Evolutionary conservation across 2,797 vertebrate genomes (phyloP).

Genomic region (Siniperca undulata): DNA sequence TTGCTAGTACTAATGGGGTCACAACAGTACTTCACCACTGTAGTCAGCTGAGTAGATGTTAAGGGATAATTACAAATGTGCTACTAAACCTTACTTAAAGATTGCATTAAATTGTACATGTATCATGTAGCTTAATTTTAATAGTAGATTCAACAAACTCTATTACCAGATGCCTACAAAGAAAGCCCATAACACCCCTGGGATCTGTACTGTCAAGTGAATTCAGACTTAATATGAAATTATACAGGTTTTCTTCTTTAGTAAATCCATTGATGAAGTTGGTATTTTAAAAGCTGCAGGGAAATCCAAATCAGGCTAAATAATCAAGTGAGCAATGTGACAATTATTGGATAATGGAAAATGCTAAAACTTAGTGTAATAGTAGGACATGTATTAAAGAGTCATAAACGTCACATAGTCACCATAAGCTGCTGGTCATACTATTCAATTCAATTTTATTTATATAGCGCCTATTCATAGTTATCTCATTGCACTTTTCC

Average conservation of each 20-base stretch:
- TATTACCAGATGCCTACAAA: neutral
- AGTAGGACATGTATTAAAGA: neutral
- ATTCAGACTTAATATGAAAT: neutral
- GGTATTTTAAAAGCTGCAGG: constrained; percentile 3
- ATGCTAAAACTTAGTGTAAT: neutral
- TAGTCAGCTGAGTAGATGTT: neutral
- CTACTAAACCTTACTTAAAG: neutral
- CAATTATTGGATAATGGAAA: neutral
- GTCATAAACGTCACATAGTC: neutral
- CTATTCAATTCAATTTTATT: too few species aligned
- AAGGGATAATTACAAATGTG: neutral
- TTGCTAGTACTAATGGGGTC: neutral
- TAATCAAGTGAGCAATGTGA: neutral
- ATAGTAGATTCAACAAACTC: neutral
- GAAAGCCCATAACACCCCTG: neutral
- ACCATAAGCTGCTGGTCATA: too few species aligned
- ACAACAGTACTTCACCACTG: neutral
- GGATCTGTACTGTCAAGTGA: neutral
- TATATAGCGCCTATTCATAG: too few species aligned
- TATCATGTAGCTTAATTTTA: constrained; percentile 13
- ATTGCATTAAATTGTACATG: neutral
- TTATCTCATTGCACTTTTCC: too few species aligned
- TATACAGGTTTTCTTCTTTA: neutral
- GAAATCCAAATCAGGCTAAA: neutral
- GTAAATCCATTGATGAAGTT: constrained; percentile 10